Conservation (phyloP, 1,140 invertebrate genomes). For the Trichogramma pretiosum region DNA sequence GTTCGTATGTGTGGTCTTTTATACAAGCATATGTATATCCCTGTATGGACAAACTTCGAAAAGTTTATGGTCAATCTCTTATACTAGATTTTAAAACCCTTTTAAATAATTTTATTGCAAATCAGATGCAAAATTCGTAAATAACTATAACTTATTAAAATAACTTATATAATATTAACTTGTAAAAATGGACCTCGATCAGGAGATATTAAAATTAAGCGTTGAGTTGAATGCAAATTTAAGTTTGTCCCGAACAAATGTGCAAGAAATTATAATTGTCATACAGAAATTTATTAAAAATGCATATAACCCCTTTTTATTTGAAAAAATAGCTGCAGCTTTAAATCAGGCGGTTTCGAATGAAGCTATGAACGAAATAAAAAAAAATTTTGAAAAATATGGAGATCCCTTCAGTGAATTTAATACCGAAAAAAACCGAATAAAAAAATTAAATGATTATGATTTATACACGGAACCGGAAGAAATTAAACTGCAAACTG, state of each 20-base stretch:
- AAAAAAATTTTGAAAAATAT: background rate
- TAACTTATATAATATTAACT: background rate
- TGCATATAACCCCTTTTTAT: background rate
- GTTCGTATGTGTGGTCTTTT: constrained; percentile 12
- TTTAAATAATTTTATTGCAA: background rate
- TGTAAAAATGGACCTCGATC: background rate
- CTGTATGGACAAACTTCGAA: background rate
- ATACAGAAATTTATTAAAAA: background rate
- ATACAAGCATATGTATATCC: constrained; percentile 12
- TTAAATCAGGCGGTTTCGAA: background rate
- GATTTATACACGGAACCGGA: background rate
- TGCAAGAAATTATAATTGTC: background rate
- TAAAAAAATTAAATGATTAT: background rate
- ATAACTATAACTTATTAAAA: background rate
- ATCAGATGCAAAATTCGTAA: background rate
- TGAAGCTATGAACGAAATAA: background rate
- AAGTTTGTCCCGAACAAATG: background rate
- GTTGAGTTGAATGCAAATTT: background rate
- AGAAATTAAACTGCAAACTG: background rate
- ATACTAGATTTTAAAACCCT: background rate
- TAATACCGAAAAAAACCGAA: background rate
- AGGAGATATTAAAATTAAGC: background rate
- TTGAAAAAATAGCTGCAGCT: background rate
- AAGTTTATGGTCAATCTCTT: background rate
- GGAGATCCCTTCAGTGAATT: background rate